A percentile compares a stretch with the other conserved stretches of the same genome.
These are phyloP conservation scores for Laodelphax striatellus DNA, from an alignment of 1,140 invertebrate genomes.

Conservation along the genomic window DNA sequence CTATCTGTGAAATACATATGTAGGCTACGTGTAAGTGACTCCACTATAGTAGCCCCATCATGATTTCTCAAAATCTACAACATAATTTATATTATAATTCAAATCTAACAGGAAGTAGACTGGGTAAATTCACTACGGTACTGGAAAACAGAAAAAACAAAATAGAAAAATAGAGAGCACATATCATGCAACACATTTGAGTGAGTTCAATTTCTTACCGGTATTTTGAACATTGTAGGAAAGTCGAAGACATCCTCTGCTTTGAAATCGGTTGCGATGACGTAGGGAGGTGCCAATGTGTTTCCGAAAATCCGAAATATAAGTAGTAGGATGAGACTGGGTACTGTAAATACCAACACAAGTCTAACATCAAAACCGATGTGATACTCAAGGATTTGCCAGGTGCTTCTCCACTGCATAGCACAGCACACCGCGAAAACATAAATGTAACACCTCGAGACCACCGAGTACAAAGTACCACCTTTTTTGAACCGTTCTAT, in stretches of 20 bases:
- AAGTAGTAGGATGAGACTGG: constrained; percentile 24
- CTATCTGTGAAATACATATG: no score
- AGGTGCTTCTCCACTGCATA: constrained; percentile 49
- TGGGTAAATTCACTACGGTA: no score
- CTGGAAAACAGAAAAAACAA: no score
- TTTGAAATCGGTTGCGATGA: constrained; percentile 40
- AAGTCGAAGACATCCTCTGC: constrained; percentile 44
- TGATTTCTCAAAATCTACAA: no score
- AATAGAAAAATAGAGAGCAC: no score
- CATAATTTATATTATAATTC: no score
- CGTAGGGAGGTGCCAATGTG: constrained; percentile 43
- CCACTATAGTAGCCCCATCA: no score
- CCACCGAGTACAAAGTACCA: constrained; percentile 5
- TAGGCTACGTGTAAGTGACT: no score
- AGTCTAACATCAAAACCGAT: constrained; percentile 27
- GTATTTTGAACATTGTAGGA: constrained; percentile 42
- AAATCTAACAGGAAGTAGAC: no score
- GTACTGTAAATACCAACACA: constrained; percentile 25
- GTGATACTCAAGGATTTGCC: constrained; percentile 37
- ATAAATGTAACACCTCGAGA: constrained; percentile 37
- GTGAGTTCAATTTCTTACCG: constrained; percentile 13
- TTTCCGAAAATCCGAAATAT: constrained; percentile 40
- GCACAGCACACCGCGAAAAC: constrained; percentile 42
- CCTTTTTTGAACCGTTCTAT: constrained; percentile 4
- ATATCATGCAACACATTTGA: no score